Evolutionary conservation across 2,113 vertebrate genomes (phyloP), one percentile per base, ranked within the genome.

Genomic region (Entosphenus tridentatus): DNA sequence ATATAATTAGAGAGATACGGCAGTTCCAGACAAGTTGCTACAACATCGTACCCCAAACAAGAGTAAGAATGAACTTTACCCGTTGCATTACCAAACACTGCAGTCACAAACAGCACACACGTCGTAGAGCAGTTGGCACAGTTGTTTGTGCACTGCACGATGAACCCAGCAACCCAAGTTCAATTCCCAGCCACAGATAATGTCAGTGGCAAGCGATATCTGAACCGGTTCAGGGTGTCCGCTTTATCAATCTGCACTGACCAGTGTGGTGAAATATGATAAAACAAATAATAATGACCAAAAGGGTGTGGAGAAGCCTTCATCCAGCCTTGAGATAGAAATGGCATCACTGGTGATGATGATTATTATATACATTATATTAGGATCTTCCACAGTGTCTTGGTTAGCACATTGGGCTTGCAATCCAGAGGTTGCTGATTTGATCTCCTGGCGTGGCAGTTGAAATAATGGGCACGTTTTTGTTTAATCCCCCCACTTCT

Each of bases 1-100:
- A 98, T 71, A 98, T 96, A 74, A 91, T 98, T 78, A 82, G 93
- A 77, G 93, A 98, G 78, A 90, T 98, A 69, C 85, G 93, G 6
- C 93, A 96, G 80, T 98, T 98, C 77, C 93, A 98, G 81, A 91
- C 96, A 82, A 90, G 88, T 1, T 87, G 86, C 3, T 98, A 95
- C 82, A 86, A 90, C 74, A 96, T 98, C 75, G 89, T 95, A 71
- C 89, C 88, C 75, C 90, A 96, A 72, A 81, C 82, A 75, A 96
- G 91, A 89, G 93, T 97, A 84, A 77, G 6, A 13, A 9, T 39
- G 39, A 57, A 69, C 18, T 59, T 7, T 55, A 62, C 57, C 56
- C 9, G 39, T 11, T 70, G 16, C 55, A 14, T 67, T 67, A 67
- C 10, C 9, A 56, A 21, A 55, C 57, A 56, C 12, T 39, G 13